phyloP scores from a whole-genome alignment of 2,888 invertebrate species.

The Odontocolon sp. region DNA sequence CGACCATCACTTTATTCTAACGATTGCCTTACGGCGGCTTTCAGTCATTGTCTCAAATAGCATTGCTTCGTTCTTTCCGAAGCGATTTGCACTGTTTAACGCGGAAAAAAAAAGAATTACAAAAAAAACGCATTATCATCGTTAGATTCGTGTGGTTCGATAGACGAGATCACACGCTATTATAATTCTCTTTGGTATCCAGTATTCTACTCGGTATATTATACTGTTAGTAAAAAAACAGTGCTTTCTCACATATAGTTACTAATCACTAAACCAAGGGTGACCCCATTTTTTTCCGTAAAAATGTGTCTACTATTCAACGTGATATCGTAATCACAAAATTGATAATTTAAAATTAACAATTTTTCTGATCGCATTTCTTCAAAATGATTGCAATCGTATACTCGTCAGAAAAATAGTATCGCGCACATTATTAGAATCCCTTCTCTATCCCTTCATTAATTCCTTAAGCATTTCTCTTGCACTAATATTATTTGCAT shows the following conservation, averaged over 20 bases:
- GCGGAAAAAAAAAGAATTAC: slow-evolving; percentile 13
- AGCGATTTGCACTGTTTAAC: slow-evolving; percentile 11
- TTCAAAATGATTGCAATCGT: neutral
- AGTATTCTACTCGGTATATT: slow-evolving; percentile 73
- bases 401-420: slow-evolving; percentile 2
- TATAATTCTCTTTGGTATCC: slow-evolving; percentile 68
- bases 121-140: slow-evolving; percentile 17
- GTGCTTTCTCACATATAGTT: slow-evolving; percentile 68
- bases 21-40: slow-evolving; percentile 27
- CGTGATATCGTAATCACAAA: slow-evolving; percentile 14
- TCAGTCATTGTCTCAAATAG: slow-evolving; percentile 17
- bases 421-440: slow-evolving; percentile 6
- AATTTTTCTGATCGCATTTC: too few species aligned
- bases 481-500: slow-evolving; percentile 37
- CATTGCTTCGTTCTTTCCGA: slow-evolving; percentile 7
- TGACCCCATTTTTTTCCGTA: slow-evolving; percentile 49
- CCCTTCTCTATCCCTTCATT: neutral
- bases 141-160: slow-evolving; percentile 47
- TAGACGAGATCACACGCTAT: slow-evolving; percentile 43
- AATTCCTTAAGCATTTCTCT: neutral
- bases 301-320: slow-evolving; percentile 34
- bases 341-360: slow-evolving; percentile 9
- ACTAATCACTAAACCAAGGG: slow-evolving; percentile 67
- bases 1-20: slow-evolving; percentile 25
- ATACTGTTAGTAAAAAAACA: slow-evolving; percentile 64